Conservation (phyloP, 1,140 invertebrate species). For the Drosophila athabasca region DNA sequence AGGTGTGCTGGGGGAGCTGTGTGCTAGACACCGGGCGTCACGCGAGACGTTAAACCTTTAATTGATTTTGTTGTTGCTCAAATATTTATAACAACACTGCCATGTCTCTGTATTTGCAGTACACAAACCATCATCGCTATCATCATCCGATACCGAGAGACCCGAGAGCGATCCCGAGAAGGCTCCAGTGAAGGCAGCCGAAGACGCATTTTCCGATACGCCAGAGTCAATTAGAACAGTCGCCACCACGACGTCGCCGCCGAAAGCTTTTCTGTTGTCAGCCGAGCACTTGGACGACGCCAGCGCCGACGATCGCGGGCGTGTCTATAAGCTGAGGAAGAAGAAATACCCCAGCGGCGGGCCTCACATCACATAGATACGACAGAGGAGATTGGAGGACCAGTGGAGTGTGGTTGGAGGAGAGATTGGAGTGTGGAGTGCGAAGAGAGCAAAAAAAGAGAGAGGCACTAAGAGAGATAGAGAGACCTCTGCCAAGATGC, state of each 20-base stretch:
- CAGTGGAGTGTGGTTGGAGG: conserved; percentile 3
- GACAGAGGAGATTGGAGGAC: conserved; percentile 1
- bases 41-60: conserved; percentile 36
- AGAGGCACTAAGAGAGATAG: neutral
- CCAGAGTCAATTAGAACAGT: conserved; percentile 67
- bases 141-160: no score
- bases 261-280: conserved; percentile 69
- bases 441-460: conserved; percentile 3
- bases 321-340: conserved; percentile 83
- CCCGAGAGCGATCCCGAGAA: no score
- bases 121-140: no score
- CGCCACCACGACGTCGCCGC: conserved; percentile 82
- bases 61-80: conserved; percentile 39
- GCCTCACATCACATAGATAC: conserved; percentile 73
- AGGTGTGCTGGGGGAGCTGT: no score
- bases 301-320: conserved; percentile 77
- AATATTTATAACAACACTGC: conserved; percentile 1
- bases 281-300: conserved; percentile 72
- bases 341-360: conserved; percentile 72
- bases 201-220: conserved; percentile 59
- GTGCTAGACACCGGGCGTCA: conserved; percentile 3
- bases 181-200: conserved; percentile 15
- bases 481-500: conserved; percentile 52
- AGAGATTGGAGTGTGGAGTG: conserved; percentile 4
- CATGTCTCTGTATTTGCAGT: neutral